Base-by-base conservation (phyloP, 2,797 vertebrate genomes). In the Alfaro cultratus region DNA sequence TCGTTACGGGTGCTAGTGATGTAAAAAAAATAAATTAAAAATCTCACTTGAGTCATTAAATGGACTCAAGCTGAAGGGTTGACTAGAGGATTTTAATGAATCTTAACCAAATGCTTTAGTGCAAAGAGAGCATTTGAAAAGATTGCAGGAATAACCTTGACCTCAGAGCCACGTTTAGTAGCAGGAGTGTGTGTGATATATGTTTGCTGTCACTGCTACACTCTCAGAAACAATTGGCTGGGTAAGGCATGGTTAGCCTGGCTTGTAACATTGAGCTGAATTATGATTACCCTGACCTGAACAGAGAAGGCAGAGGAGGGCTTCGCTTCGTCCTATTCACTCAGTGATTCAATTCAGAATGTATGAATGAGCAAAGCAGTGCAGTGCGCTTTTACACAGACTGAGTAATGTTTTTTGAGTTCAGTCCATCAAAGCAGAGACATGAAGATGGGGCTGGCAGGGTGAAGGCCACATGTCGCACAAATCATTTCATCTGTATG, bases 221-320 rank as follows among this genome's bases (percentile, higher is more conserved):
- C 43, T 77, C 4, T n/a, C 41, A 34, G 43, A 80, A 45, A 88
- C 80, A 83, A 74, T 31, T 70, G 46, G 57, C 70, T 60, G 43
- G 68, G 31, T 68, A 21, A 43, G 41, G 47, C 46, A 74, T 47
- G 15, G 49, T 70, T 82, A 21, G 68, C 80, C 39, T 43, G 34
- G 31, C 36, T 86, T 79, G 75, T 82, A 78, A 47, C 43, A 49
- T 43, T 39, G 76, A 80, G 74, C 34, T 88, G 73, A 88, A 70
- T 91, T 80, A 87, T 84, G 84, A 87, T 78, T 87, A 86, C 80
- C 81, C 83, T 41, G 68, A 75, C 64, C 47, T 76, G 60, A 83
- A 79, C 75, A 81, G 45, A 76, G 51, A 39, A 76, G 47, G 70
- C 11, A 74, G 26, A 46, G 21, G 55, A 55, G 7, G 67, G 74